Evolutionary conservation across 1,140 invertebrate genomes (phyloP).

Genomic region (Penaeus indicus): DNA sequence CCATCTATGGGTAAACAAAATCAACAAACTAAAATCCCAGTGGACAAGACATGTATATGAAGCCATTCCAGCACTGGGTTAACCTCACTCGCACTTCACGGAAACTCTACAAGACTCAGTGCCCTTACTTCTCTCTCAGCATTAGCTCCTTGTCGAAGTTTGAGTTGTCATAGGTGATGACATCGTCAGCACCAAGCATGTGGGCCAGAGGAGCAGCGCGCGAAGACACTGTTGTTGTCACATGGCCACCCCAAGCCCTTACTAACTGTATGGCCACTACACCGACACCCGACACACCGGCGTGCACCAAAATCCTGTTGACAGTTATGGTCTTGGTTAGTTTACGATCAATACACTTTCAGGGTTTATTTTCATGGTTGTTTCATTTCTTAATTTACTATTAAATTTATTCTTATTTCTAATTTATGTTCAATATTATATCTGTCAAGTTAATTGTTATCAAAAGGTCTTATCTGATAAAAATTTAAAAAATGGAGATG

Average conservation of each 20-base stretch:
- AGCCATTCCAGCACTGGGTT: no score
- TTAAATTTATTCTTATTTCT: not conserved
- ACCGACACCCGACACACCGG: conserved; percentile 79
- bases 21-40: no score
- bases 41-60: no score
- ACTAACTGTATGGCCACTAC: conserved; percentile 81
- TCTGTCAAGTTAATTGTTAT: no score
- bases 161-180: conserved; percentile 72
- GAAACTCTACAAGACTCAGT: conserved; percentile 1
- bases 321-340: conserved; percentile 41
- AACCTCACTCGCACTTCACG: not conserved
- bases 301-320: conserved; percentile 79
- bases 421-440: not conserved
- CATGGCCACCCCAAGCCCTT: conserved; percentile 78
- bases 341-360: no score
- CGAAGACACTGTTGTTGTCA: conserved; percentile 74
- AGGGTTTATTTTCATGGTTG: no score
- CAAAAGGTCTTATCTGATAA: no score
- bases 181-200: conserved; percentile 75
- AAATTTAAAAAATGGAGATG: no score
- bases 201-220: conserved; percentile 73
- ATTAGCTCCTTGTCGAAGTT: conserved; percentile 66
- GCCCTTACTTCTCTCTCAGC: conserved; percentile 63
- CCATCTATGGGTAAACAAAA: no score
- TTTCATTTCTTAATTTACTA: not conserved